Evolutionary conservation across 2,113 vertebrate genomes (phyloP).

Genomic region (Cryptotis parvus): DNA sequence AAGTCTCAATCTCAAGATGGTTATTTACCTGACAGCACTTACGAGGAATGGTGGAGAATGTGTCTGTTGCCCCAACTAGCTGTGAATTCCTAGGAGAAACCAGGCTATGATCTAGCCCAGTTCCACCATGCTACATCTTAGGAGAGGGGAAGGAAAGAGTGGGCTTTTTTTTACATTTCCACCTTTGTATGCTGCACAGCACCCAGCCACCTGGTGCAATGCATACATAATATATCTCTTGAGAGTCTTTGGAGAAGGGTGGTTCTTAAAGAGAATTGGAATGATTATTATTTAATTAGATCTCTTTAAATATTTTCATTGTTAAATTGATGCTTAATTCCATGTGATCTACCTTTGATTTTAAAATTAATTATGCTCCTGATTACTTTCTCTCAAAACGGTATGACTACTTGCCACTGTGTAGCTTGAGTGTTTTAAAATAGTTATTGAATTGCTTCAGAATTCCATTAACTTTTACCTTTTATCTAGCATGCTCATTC

Average conservation of each 20-base stretch:
- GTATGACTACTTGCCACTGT: neutral
- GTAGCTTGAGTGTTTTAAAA: conserved; percentile 52
- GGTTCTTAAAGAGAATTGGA: neutral
- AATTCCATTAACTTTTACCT: conserved; percentile 69
- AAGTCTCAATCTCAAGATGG: neutral
- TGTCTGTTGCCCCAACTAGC: neutral
- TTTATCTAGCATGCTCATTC: conserved; percentile 64
- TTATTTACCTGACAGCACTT: neutral
- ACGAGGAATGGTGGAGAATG: neutral
- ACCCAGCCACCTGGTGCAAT: neutral
- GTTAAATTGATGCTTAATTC: conserved; percentile 45
- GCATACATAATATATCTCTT: neutral
- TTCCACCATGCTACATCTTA: no score
- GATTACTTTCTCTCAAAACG: conserved; percentile 1
- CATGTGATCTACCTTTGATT: neutral
- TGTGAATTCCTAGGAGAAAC: neutral
- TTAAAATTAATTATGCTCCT: conserved; percentile 51
- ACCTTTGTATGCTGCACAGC: neutral
- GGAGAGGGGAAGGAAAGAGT: accelerated
- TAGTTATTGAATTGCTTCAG: conserved; percentile 64
- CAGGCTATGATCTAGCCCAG: no score
- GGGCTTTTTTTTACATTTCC: neutral
- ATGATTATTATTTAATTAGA: neutral
- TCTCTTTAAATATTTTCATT: conserved; percentile 23
- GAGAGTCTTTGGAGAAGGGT: neutral